phyloP scores from a whole-genome alignment of 2,797 vertebrate genomes.

The Tokudaia tokunoshimensis region DNA sequence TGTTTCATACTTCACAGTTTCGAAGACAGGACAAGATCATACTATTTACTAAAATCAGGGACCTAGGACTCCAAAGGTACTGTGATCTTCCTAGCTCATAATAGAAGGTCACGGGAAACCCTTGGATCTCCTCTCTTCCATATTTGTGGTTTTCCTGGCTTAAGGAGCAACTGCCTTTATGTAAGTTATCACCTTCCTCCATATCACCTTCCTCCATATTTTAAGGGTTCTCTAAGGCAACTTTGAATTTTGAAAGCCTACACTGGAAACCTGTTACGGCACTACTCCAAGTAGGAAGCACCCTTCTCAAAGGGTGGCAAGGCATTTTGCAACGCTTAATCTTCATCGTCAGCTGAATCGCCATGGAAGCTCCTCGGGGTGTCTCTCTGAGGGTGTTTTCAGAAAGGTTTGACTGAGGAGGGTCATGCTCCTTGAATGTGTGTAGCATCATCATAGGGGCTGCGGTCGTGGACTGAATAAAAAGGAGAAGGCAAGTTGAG shows the following conservation, averaged over 20 bases:
- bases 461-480: not conserved
- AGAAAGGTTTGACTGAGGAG: not conserved
- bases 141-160: not conserved
- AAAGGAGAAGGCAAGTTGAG: not conserved
- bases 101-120: not conserved
- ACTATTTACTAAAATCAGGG: not conserved
- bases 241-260: slow-evolving; percentile 45
- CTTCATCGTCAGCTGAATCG: not conserved
- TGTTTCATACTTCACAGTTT: not conserved
- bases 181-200: not conserved
- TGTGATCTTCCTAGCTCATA: not conserved
- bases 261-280: slow-evolving; percentile 22
- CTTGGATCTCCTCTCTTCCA: not conserved
- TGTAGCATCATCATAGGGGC: not conserved
- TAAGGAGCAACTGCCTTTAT: fast-evolving
- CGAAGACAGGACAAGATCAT: not conserved
- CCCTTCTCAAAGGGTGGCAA: slow-evolving; percentile 17
- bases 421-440: no score
- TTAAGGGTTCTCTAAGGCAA: slow-evolving; percentile 27
- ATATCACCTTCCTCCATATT: not conserved
- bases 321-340: not conserved
- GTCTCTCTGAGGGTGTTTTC: not conserved
- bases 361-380: not conserved
- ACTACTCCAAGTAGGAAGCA: not conserved
- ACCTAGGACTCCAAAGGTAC: fast-evolving